Base-by-base conservation (phyloP, 2,797 vertebrate species). In the Cephalopachus bancanus region DNA sequence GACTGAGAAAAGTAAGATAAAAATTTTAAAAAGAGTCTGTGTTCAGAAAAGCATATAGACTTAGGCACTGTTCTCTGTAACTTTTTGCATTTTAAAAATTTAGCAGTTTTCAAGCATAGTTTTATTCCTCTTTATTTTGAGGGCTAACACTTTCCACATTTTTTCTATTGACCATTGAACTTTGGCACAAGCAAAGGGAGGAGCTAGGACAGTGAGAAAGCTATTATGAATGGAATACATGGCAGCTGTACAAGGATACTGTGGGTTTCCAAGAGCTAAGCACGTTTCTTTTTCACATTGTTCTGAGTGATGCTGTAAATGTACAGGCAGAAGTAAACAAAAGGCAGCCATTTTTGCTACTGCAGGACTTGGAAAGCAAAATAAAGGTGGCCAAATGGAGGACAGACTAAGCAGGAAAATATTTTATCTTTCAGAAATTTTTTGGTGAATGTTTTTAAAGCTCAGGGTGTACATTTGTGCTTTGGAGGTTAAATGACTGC, bases 241-340 rank as follows among this genome's bases (percentile, higher is more conserved):
- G 72, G 89, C 53, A 74, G 94, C 92, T 85, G 55, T 3, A 28
- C 95, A 85, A 64, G 85, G 91, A 85, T 93, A 75, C 4, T 65
- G 78, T 94, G 97, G 92, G 83, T 86, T 98, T 98, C 80, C 95
- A 92, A 94, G 97, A 93, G 92, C 83, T 97, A 93, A 96, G 97
- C 98, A 90, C 75, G 57, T 96, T 97, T 94, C 95, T 97, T 95
- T 84, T 85, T 93, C 84, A 64, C 7, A 20, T 59, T 80, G 84
- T 97, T 97, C 89, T 2, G n/a, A 86, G 89, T 1, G 28, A 90
- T 89, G 89, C 94, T 98, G 81, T 97, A 96, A 97, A 93, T 96
- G 96, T 96, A 95, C 79, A 59, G 0, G 9, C 37, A 93, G 96
- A 60, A 97, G 49, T 11, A 7, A 97, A 90, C 51, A 85, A 49